Percentiles rank a stretch among this genome's conserved stretches.
phyloP scores from a whole-genome alignment of 2,113 vertebrate species.

The Enhydra lutris region DNA sequence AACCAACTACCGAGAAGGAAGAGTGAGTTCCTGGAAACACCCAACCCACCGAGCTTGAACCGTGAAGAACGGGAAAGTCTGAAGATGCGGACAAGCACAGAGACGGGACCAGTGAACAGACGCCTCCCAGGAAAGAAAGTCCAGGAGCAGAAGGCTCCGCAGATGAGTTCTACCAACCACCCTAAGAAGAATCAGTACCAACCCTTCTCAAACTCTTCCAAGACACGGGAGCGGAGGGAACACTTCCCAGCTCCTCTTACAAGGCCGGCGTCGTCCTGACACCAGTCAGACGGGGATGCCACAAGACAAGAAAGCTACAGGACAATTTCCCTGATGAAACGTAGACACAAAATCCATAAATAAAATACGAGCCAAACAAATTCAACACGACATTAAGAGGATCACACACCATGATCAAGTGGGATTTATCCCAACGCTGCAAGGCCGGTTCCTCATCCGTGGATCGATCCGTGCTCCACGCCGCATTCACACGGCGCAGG shows the following conservation, averaged over 20 bases:
- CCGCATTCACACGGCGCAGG: background rate
- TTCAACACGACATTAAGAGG: background rate
- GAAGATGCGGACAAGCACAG: background rate
- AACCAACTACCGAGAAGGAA: background rate
- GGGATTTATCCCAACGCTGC: too few species aligned
- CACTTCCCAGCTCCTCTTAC: background rate
- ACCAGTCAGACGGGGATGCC: background rate
- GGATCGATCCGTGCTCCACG: rapidly evolving
- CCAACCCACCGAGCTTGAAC: background rate
- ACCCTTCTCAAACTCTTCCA: background rate
- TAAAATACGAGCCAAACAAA: background rate
- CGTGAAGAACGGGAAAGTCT: background rate
- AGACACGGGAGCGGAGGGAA: background rate
- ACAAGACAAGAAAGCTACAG: background rate
- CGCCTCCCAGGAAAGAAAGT: background rate
- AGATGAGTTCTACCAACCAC: background rate
- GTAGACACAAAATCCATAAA: background rate
- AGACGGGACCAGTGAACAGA: background rate
- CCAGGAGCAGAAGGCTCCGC: background rate
- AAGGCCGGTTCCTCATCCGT: background rate
- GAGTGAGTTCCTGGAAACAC: background rate
- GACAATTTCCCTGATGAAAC: background rate
- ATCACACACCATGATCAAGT: background rate
- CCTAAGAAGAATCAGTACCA: background rate
- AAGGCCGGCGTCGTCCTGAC: background rate